Evolutionary conservation across 1,140 invertebrate genomes (phyloP), one percentile per base, ranked within the genome.

Genomic region (Carcinoscorpius rotundicauda): DNA sequence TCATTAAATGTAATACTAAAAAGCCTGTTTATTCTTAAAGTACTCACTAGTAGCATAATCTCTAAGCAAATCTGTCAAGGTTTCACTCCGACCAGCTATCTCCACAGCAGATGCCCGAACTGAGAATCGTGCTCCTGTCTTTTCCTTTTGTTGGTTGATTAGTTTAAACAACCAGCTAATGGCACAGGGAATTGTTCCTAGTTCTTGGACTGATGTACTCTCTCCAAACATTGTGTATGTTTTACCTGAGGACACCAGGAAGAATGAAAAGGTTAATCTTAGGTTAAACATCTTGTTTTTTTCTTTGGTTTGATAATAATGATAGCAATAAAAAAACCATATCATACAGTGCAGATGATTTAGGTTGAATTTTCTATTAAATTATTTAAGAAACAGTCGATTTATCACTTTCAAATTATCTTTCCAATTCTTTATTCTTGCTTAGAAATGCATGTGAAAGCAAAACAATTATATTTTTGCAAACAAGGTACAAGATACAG

Each of bases 91-190:
- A 57, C 87, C 87, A 56, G 85, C 85, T 29, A 94, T 82, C 78
- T 94, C 91, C 4, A 93, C 84, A 61, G 93, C 93, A 56, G 92
- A 96, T 8, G 96, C 90, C 64, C 93, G 82, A 29, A 97, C 91
- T 52, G 92, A 79, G 56, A 68, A 68, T 61, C 90, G 82, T 0
- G 92, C 89, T 4, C 92, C 92, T 56, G 90, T 93, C 77, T 91
- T 91, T 73, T 93, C 89, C 68, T 89, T 85, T 73, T 93, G 88
- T 77, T 97, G 93, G 67, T 90, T 86, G 69, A 97, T 94, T 49
- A 92, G 88, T 52, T 88, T 84, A 78, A 93, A 97, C 53, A 97
- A 82, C 94, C 94, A 97, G n/a, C 91, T 84, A 66, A 97, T 94
- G 64, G 93, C 92, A 74, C 89, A 91, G 0, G 93, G 93, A 62